Conservation (phyloP, 2,888 invertebrate species). For the Auanema sp. region DNA sequence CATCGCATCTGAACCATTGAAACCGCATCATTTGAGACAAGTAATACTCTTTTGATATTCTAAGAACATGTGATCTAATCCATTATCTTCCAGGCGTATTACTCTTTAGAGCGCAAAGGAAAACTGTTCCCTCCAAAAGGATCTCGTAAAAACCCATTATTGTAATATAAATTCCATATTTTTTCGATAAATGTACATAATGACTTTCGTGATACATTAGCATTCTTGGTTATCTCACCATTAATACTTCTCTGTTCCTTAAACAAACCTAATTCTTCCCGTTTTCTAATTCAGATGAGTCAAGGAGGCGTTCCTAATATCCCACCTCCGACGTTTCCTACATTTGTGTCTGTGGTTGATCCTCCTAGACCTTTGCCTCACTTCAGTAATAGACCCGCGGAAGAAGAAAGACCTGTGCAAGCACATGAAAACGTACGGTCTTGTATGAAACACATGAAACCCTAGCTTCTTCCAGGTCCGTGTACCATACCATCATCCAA, state of each 20-base stretch:
- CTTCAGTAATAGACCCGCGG: neutral
- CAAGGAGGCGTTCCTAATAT: slow-evolving; percentile 26
- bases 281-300: slow-evolving; percentile 11
- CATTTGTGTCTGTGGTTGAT: slow-evolving; percentile 33
- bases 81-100: slow-evolving; percentile 34
- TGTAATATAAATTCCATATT: slow-evolving; percentile 18
- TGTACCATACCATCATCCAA: slow-evolving; percentile 38
- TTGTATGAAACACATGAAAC: no score
- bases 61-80: no score
- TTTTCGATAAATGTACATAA: slow-evolving; percentile 3
- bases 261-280: neutral
- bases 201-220: neutral
- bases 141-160: slow-evolving; percentile 30
- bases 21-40: slow-evolving; percentile 42
- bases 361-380: slow-evolving; percentile 29
- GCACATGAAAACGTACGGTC: neutral
- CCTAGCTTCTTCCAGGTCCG: slow-evolving; percentile 22
- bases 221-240: neutral
- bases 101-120: slow-evolving; percentile 43
- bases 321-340: slow-evolving; percentile 36
- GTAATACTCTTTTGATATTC: no score
- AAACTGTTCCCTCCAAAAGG: slow-evolving; percentile 56
- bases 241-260: neutral
- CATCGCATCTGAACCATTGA: slow-evolving; percentile 30
- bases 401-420: slow-evolving; percentile 12